Base-by-base conservation (phyloP, 2,797 vertebrate genomes). In the Myripristis murdjan region DNA sequence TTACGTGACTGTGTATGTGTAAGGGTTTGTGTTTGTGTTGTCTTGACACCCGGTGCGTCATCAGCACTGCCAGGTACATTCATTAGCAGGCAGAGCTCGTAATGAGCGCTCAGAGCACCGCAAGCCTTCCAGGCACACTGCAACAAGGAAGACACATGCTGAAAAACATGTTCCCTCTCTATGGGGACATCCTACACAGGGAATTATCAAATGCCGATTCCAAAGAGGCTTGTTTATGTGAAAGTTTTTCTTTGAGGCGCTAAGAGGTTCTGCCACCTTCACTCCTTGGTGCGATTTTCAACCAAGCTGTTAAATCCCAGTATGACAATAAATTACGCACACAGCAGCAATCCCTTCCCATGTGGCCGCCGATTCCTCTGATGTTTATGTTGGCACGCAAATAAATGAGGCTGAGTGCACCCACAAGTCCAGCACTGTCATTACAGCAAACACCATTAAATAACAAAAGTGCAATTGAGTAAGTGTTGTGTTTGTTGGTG, bases 271-370 rank as follows among this genome's bases (percentile, higher is more conserved):
- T 61, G 60, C 58, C 84, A 89, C 87, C 66, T 89, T 61, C 64
- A 53, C 43, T 75, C 62, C 0, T 8, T 14, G 56, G 71, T 83
- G 73, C 7, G 47, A 83, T 70, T 81, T 79, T 84, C 75, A 77
- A 62, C 73, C 73, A 82, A 85, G 73, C 77, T 85, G 87, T 82
- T 83, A 73, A 43, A 49, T 31, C 79, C 80, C 64, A 70, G 69
- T 88, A 76, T 64, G 77, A 76, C 73, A 87, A 85, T 58, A 83
- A 88, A 89, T 91, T 75, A 89, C 57, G 67, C 77, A 70, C 64
- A 68, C 58, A 70, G 67, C 67, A 72, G 70, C 48, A 18, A 65
- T 52, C 57, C 63, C 59, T 81, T 81, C 76, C 64, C 47, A 16
- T 22, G 5, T 18, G 51, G 63, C 63, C 52, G 70, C 53, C 48